These are phyloP conservation scores for Calypte anna DNA, from an alignment of 2,113 vertebrate species.

Conservation along the genomic window DNA sequence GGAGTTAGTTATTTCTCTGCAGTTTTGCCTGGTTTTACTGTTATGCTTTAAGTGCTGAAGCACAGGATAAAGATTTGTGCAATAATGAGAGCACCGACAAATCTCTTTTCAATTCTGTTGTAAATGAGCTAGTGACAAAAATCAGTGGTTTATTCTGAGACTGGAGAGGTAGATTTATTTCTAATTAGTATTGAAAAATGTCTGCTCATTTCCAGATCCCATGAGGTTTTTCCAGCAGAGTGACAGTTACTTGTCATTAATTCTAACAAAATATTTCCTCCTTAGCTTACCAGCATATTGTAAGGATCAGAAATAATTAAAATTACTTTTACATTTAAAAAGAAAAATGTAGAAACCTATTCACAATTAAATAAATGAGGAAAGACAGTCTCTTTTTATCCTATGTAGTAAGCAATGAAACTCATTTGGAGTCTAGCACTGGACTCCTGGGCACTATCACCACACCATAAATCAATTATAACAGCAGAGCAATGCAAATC, in stretches of 20 bases:
- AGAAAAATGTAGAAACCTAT: constrained; percentile 30
- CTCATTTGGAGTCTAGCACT: constrained; percentile 11
- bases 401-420: not conserved
- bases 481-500: constrained; percentile 7
- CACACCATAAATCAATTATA: constrained; percentile 39
- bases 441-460: constrained; percentile 34
- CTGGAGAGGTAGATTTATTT: not conserved
- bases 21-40: not conserved
- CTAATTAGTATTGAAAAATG: constrained; percentile 19
- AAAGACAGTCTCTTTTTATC: constrained; percentile 1
- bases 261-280: constrained; percentile 9
- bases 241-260: constrained; percentile 1
- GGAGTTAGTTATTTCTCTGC: not conserved
- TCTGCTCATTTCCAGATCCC: not conserved
- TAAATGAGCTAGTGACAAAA: not conserved
- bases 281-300: not conserved
- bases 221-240: not conserved
- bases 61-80: not conserved
- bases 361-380: constrained; percentile 29
- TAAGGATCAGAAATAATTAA: constrained; percentile 49
- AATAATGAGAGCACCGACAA: not conserved
- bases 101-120: not conserved
- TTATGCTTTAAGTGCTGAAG: not conserved
- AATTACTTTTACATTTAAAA: constrained; percentile 11
- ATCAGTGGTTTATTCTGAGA: not conserved